Evolutionary conservation across 2,888 invertebrate genomes (phyloP), one percentile per base, ranked within the genome.

Genomic region (Eubasilissa splendida): DNA sequence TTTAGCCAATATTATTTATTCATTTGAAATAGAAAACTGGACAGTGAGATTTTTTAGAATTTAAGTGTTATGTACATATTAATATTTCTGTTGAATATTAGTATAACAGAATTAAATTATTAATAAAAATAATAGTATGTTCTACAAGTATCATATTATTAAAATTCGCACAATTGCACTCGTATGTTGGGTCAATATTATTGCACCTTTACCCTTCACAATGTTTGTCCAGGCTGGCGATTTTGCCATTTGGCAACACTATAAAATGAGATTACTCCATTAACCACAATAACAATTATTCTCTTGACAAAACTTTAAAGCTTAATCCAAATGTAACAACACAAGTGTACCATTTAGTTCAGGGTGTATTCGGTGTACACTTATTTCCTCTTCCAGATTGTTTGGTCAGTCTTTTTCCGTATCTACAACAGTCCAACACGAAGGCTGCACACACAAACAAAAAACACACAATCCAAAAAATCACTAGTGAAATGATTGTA

Each of bases 291-390:
- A 42, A 33, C 31, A 3, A 8, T 11, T 31, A 31, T 1, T 63
- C 5, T 31, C 12, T 63, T 33, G 63, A 33, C 63, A 11, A 63
- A 33, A 3, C 42, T 33, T 63, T 31, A 33, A 33, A 33, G n/a
- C 52, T 12, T 14, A 22, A 56, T 54, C 14, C 71, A 33, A 58
- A 31, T 75, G 59, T 31, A 75, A 14, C 52, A 33, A 10, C 31
- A 56, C 50, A 75, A 52, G 52, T 42, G n/a, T n/a, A 59, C 31
- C 42, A 12, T 50, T 59, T 59, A 12, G 31, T 31, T 89, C 86
- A 93, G 75, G 93, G 93, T 84, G 92, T 93, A 85, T 93, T 93
- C 5, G 92, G 91, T 82, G 92, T 92, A 80, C 92, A 91, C 85
- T 90, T 91, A 83, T 90, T 90, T 9, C 90, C 90, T 82, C 89